Base-by-base conservation (phyloP, 2,888 invertebrate species). In the Venustoraphidia nigricollis region DNA sequence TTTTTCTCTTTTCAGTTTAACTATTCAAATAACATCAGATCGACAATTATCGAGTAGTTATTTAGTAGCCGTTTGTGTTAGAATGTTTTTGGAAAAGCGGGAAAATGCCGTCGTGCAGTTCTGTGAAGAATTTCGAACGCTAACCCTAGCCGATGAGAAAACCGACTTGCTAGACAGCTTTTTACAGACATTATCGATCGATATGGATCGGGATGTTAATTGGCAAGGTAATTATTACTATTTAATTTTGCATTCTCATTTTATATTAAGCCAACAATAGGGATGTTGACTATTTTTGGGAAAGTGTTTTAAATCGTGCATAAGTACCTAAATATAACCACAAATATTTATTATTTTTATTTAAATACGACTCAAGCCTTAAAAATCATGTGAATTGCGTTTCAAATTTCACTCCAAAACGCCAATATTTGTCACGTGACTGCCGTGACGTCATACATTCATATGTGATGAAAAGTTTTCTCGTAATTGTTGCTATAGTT, bases 101-200 rank as follows among this genome's bases (percentile, higher is more conserved):
- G 89, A 87, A 59, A 65, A 75, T 42, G 73, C 79, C 43, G 73
- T 93, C 56, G 70, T 79, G 51, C 74, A 77, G 57, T 92, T 95
- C 59, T 83, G 83, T 49, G 70, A 76, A 34, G 86, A 92, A 58
- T 92, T 96, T 66, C 78, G 83, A 50, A 74, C 79, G 27, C 74
- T 90, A 1, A 81, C 77, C 2, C 73, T 89, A 34, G 81, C 91
- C 53, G 95, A 96, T 62, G 95, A 95, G 68, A 93, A 92, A 66
- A 88, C 88, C 54, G 86, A 91, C 65, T 72, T 89, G 56, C 79
- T 96, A 54, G 86, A 89, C 55, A 81, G 79, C 55, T 91, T 91
- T 60, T 76, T 95, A 51, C 75, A 75, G 49, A 75, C 75, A 45
- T 72, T 88, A 48, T 77, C 80, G 53, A 67, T 73, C 2, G 79